Conservation (phyloP, 2,113 vertebrate genomes). For the Rana temporaria region DNA sequence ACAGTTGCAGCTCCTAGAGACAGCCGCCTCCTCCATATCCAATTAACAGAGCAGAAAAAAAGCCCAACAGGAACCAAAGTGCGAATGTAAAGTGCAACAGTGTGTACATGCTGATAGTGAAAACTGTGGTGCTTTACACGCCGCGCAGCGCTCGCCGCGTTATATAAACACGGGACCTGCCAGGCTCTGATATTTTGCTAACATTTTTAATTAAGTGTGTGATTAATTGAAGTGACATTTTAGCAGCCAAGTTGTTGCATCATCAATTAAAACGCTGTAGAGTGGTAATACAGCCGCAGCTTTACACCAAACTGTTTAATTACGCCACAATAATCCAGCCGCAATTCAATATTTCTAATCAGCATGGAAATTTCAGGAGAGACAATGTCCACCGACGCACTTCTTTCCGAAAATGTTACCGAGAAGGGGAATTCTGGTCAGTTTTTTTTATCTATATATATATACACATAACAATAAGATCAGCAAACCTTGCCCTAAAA, state of each 20-base stretch:
- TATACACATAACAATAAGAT: too few relatives aligned
- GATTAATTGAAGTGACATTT: conserved; percentile 57
- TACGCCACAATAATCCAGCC: conserved; percentile 9
- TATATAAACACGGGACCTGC: conserved; percentile 34
- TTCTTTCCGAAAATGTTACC: conserved; percentile 6
- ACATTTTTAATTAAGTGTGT: conserved; percentile 54
- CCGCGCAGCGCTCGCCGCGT: conserved; percentile 18
- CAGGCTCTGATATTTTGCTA: conserved; percentile 33
- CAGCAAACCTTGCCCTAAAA: too few relatives aligned
- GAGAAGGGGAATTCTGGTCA: neutral
- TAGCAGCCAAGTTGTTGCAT: neutral
- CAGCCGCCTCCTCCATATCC: too few relatives aligned
- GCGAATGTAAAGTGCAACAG: neutral
- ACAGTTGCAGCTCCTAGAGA: too few relatives aligned
- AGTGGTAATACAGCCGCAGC: conserved; percentile 1
- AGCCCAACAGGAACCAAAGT: neutral
- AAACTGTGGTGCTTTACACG: neutral
- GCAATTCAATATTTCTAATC: conserved; percentile 15
- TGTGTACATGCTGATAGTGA: neutral
- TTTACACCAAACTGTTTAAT: conserved; percentile 34
- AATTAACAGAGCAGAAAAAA: neutral
- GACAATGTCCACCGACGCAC: neutral
- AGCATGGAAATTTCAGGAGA: neutral
- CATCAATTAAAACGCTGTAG: conserved; percentile 45
- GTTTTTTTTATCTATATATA: too few relatives aligned